Conservation (phyloP, 2,888 invertebrate species). For the Tachina grossa region DNA sequence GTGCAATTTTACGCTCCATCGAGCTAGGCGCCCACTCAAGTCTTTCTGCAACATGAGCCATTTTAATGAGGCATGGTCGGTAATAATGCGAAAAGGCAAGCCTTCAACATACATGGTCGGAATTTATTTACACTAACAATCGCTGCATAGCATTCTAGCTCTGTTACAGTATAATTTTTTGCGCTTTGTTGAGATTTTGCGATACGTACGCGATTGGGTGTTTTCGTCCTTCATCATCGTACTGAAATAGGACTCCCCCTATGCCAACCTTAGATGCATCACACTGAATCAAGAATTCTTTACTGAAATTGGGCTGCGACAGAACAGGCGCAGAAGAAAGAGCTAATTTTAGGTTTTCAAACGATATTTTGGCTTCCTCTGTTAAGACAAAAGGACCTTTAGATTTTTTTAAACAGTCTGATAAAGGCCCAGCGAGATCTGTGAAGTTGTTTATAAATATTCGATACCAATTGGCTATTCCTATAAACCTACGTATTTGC, state of each 20-base stretch:
- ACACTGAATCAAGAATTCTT: slow-evolving; percentile 54
- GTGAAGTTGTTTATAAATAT: slow-evolving; percentile 48
- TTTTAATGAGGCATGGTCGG: slow-evolving; percentile 19
- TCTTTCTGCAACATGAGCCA: too few relatives aligned
- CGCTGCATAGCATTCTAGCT: too few relatives aligned
- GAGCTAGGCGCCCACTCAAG: too few relatives aligned
- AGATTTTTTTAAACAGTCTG: slow-evolving; percentile 34
- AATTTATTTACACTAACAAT: too few relatives aligned
- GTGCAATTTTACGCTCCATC: neutral
- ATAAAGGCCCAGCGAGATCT: slow-evolving; percentile 47
- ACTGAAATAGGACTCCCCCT: slow-evolving; percentile 53
- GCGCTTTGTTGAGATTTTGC: too few relatives aligned
- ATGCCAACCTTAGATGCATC: slow-evolving; percentile 51
- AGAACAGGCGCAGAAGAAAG: slow-evolving; percentile 43
- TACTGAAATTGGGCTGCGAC: too few relatives aligned
- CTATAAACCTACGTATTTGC: too few relatives aligned
- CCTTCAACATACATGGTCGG: too few relatives aligned
- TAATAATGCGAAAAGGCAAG: slow-evolving; percentile 44
- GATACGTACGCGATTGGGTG: too few relatives aligned
- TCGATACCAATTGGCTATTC: slow-evolving; percentile 47
- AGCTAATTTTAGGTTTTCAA: slow-evolving; percentile 44
- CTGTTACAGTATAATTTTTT: too few relatives aligned
- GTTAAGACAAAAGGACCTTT: slow-evolving; percentile 27
- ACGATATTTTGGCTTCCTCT: neutral
- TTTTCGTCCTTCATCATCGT: slow-evolving; percentile 31